Percentiles rank a stretch among this genome's conserved stretches.
These are phyloP conservation scores for Melanotaenia pygmaea DNA, from an alignment of 2,797 vertebrate genomes.

Conservation along the genomic window DNA sequence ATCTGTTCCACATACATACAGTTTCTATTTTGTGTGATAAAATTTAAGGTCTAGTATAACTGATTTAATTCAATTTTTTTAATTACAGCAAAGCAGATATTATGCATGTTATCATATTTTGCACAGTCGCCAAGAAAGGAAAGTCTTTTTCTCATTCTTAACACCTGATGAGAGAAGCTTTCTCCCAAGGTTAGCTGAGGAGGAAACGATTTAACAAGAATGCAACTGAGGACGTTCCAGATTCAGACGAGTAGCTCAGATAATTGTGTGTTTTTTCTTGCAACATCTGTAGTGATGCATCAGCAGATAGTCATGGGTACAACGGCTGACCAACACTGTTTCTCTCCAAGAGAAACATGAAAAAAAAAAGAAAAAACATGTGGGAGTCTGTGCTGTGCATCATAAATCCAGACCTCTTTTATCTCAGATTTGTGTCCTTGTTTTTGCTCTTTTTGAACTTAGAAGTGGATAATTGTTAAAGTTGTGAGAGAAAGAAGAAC, in stretches of 20 bases:
- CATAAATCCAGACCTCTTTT: not conserved
- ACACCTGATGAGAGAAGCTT: not conserved
- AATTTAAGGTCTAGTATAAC: no score
- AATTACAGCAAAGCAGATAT: no score
- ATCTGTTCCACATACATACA: no score
- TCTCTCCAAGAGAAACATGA: not conserved
- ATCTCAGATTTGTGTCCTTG: not conserved
- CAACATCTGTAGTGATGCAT: conserved; percentile 1
- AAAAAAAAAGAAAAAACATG: not conserved
- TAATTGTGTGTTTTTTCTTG: conserved; percentile 10
- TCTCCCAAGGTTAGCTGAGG: not conserved
- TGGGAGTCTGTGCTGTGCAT: not conserved
- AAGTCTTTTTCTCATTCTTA: not conserved
- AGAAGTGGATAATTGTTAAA: not conserved
- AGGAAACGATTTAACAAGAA: not conserved
- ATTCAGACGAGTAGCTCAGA: conserved; percentile 1
- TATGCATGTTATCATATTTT: no score
- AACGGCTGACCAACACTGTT: not conserved
- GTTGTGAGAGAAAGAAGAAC: not conserved
- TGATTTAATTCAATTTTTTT: no score
- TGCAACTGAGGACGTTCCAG: not conserved
- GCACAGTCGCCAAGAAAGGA: no score
- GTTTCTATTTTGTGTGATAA: no score
- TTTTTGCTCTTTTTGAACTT: conserved; percentile 5
- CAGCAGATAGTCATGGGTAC: not conserved